A percentile compares a stretch with the other conserved stretches of the same genome.
Evolutionary conservation across 2,797 vertebrate species (phyloP).

Genomic region (Dendrocincla fuliginosa): DNA sequence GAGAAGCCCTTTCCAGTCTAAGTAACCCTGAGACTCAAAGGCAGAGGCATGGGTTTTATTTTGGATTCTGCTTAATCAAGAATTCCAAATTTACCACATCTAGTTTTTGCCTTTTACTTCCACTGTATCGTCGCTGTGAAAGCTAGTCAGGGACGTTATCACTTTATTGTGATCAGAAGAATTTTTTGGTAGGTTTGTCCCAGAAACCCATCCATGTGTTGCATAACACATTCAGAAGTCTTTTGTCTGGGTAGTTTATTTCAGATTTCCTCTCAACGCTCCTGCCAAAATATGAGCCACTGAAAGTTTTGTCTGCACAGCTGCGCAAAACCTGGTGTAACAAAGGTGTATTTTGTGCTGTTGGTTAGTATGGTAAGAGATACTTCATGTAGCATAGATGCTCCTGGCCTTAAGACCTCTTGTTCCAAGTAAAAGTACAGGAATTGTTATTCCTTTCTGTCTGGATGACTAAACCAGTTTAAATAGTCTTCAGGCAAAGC

Average conservation of each 20-base stretch:
- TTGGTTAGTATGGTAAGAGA: neutral
- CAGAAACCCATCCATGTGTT: neutral
- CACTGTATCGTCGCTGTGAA: neutral
- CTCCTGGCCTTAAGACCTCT: conserved; percentile 12
- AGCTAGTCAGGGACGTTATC: neutral
- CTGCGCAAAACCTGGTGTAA: neutral
- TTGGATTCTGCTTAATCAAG: neutral
- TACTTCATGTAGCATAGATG: neutral
- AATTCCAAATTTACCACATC: neutral
- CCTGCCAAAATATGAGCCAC: neutral
- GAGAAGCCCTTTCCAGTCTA: conserved; percentile 42
- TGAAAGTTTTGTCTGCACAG: neutral
- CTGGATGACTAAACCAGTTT: conserved; percentile 29
- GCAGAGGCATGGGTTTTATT: neutral
- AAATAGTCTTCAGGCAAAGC: conserved; percentile 25
- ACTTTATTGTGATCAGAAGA: neutral
- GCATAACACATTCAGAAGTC: neutral
- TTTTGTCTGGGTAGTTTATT: neutral
- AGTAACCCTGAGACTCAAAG: neutral
- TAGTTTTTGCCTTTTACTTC: neutral
- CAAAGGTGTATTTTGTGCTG: neutral
- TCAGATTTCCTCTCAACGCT: neutral
- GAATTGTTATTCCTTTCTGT: conserved; percentile 6
- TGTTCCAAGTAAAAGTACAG: neutral
- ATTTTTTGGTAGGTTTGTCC: neutral